Conservation (phyloP, 2,797 vertebrate genomes). For the Nannoperca obscura region DNA sequence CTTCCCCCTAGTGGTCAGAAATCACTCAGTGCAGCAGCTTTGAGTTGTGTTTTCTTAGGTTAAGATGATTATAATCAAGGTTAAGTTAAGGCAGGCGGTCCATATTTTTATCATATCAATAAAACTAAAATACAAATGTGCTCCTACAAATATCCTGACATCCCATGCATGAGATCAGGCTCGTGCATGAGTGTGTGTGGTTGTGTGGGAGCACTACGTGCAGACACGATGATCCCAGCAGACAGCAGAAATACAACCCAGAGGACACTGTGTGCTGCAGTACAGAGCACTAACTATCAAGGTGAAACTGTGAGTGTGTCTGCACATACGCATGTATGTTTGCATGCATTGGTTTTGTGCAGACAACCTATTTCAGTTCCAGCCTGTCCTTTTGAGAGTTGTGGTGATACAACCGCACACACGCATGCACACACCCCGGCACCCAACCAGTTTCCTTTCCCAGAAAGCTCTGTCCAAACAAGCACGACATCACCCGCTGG, state of each 20-base stretch:
- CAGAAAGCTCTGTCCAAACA: constrained; percentile 59
- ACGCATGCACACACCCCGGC: constrained; percentile 37
- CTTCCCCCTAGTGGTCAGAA: not conserved
- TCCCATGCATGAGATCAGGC: not conserved
- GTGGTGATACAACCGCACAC: constrained; percentile 37
- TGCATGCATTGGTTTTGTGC: constrained; percentile 5
- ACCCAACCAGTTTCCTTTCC: constrained; percentile 53
- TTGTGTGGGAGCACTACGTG: not conserved
- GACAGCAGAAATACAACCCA: constrained; percentile 16
- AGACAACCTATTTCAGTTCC: not conserved
- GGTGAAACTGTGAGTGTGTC: not conserved
- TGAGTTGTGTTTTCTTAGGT: not conserved
- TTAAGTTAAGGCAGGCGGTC: not conserved
- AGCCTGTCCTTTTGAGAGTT: constrained; percentile 25
- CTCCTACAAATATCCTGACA: not conserved
- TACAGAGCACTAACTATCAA: not conserved
- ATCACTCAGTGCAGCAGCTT: not conserved
- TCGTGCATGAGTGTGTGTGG: not conserved
- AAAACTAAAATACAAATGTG: not conserved
- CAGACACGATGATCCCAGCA: not conserved
- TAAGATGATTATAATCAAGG: not conserved
- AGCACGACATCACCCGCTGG: constrained; percentile 60
- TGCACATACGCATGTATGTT: not conserved
- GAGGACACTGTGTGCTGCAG: constrained; percentile 12
- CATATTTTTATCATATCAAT: not conserved